phyloP scores from a whole-genome alignment of 2,113 vertebrate species.

The Myrmecophaga tridactyla region DNA sequence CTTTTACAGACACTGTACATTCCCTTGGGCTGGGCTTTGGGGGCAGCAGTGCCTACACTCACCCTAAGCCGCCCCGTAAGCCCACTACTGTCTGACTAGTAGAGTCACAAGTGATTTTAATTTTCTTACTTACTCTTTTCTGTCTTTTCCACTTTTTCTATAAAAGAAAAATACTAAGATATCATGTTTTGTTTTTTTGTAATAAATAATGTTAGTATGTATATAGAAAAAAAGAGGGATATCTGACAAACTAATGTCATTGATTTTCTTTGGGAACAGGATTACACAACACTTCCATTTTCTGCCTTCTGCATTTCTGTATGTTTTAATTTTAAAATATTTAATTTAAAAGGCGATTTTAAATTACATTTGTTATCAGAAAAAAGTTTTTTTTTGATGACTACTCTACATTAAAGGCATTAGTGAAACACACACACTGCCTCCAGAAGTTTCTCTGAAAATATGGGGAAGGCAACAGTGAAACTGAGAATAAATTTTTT shows the following conservation, averaged over 20 bases:
- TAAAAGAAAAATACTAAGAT: slow-evolving; percentile 15
- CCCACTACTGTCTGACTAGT: not conserved
- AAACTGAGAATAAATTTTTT: not conserved
- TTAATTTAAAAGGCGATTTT: slow-evolving; percentile 31
- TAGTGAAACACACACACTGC: not conserved
- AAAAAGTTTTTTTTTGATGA: not conserved
- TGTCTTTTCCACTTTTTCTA: not conserved
- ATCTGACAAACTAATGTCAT: not conserved
- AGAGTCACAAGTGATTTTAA: not conserved
- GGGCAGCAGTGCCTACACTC: not conserved
- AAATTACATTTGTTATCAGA: not conserved
- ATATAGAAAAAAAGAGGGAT: not conserved
- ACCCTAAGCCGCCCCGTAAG: not conserved
- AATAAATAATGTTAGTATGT: not conserved
- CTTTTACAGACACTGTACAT: not conserved
- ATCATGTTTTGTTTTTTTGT: not conserved
- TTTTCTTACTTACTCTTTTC: not conserved
- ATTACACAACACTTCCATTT: not conserved
- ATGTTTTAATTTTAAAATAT: not conserved
- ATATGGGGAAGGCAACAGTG: not conserved
- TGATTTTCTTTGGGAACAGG: not conserved
- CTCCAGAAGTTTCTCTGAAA: slow-evolving; percentile 43
- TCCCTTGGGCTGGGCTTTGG: not conserved
- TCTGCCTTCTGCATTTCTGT: not conserved
- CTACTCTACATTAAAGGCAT: not conserved